phyloP scores from a whole-genome alignment of 1,140 invertebrate species.

The Drosophila pachea region DNA sequence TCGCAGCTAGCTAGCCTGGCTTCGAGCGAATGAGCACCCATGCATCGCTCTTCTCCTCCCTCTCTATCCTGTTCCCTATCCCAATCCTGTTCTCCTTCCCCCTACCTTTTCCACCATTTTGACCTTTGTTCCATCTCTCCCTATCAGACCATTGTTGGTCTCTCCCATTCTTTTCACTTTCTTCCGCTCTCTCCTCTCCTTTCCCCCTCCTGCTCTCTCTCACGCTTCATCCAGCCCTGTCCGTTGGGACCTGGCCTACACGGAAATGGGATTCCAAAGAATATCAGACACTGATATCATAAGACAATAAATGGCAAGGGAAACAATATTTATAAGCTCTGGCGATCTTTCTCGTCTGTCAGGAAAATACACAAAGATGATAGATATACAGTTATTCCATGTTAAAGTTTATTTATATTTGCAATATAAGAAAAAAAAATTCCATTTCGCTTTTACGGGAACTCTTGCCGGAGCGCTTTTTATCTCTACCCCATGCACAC shows the following conservation, averaged over 20 bases:
- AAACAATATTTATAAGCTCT: not conserved
- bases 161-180: not conserved
- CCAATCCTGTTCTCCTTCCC: not conserved
- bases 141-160: not conserved
- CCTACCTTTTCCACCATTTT: not conserved
- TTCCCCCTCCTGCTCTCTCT: not conserved
- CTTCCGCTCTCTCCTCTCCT: not conserved
- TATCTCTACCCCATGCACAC: not conserved
- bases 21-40: too few species aligned
- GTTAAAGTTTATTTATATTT: not conserved
- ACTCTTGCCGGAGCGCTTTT: not conserved
- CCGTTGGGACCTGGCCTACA: conserved; percentile 19
- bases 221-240: not conserved
- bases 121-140: not conserved
- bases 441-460: conserved; percentile 1
- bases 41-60: too few species aligned
- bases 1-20: too few species aligned
- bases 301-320: conserved; percentile 8
- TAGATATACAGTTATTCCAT: conserved; percentile 11
- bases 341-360: conserved; percentile 11
- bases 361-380: conserved; percentile 9
- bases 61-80: not conserved
- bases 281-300: conserved; percentile 38
- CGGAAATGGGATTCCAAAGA: conserved; percentile 41
- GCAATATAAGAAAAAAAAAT: not conserved